Base-by-base conservation (phyloP, 2,888 invertebrate species). In the Melinaea marsaeus region DNA sequence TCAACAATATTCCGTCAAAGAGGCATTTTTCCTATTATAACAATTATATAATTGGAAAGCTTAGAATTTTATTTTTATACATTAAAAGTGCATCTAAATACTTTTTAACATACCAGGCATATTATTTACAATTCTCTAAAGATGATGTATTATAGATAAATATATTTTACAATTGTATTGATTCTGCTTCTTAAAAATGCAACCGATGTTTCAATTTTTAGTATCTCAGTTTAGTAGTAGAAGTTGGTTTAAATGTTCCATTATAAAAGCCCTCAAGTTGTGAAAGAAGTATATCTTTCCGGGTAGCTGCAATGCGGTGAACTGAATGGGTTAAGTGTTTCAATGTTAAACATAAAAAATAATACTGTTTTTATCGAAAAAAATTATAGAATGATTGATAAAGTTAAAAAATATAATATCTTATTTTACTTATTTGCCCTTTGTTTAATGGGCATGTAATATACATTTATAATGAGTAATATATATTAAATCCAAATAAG, bases 291-390 rank as follows among this genome's bases (percentile, higher is more conserved):
- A 57, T 61, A 64, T 55, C 54, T 55, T 65, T 59, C 56, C 61
- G 63, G 63, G 61, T 57, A 56, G 57, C 67, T 67, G 67, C 67
- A 67, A 56, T 67, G 67, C 67, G 65, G 63, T 60, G 54, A 60
- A 61, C 63, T 65, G 61, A 63, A 67, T 65, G 55, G 65, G 58
- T 55, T 58, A 48, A 37, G 13, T 55, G 33, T 57, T 63, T 45
- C 45, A 46, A n/a, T 58, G 42, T 51, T 51, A 32, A 51, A 11
- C 51, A 51, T 32, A 32, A 51, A 22, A 51, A 32, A 51, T 42
- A 51, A 9, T 32, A 9, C 9, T 51, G 11, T 9, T 42, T 42
- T 42, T 42, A 42, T 42, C 7, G 9, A 42, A 42, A 42, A 6
- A 42, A 42, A 1, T 22, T 42, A 42, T 9, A 2, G 9, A 42